Evolutionary conservation across 2,797 vertebrate genomes (phyloP), one percentile per base, ranked within the genome.

Genomic region (Sebastes cheni): DNA sequence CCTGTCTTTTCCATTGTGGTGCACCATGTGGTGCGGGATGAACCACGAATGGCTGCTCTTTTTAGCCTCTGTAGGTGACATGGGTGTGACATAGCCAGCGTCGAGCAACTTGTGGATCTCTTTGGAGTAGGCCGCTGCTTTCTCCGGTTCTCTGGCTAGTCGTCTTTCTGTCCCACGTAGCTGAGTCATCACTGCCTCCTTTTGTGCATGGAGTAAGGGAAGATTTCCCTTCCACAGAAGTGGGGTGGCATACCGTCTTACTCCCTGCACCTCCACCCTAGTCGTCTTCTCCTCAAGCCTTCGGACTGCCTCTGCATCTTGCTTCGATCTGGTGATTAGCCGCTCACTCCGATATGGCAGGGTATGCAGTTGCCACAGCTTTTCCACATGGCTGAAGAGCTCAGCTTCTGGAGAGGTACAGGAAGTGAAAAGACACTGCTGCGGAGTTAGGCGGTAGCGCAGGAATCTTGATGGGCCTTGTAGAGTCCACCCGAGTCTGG

Each of bases 51-150:
- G 4, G 50, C 27, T 55, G 34, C 20, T 58, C 58, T 46, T 54
- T 16, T 12, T 6, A 6, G 55, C 54, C 36, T 72, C 67, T 56
- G 36, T 16, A 23, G 68, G 18, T 20, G 36, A 10, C 16, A 67
- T 8, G 1, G 29, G 54, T 60, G 42, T 59, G 16, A 79, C 30
- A 9, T 67, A 85, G 9, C 83, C 79, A 27, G 70, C 74, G 1
- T 67, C 42, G 1, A 65, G 55, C 1, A 86, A 46, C 36, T 76
- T 86, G 1, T 64, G 39, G 10, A 86, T 72, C 18, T 86, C 80
- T 22, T 23, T 50, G 8, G 61, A 52, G 70, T 76, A 79, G 1
- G 62, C 6, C 1, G 4, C 54, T 1, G 76, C 67, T 6, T 13
- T 77, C 8, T 30, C 36, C 5, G 79, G 67, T 12, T 75, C 13